Evolutionary conservation across 2,888 invertebrate genomes (phyloP).

Genomic region (Drosophila meridiana): DNA sequence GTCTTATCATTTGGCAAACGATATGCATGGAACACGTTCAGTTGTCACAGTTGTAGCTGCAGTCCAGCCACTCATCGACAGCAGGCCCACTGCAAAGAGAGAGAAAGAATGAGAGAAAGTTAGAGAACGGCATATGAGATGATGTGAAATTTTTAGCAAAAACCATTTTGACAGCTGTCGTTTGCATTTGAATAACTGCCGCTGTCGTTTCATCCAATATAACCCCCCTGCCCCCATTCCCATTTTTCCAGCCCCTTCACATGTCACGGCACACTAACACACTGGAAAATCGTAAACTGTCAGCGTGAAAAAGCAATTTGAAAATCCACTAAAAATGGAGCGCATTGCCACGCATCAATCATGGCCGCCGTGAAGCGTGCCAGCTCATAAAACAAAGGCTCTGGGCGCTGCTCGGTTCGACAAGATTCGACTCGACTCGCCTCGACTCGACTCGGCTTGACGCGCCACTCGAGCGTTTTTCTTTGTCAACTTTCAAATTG

Average conservation of each 20-base stretch:
- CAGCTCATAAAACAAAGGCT: conserved; percentile 72
- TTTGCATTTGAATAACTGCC: conserved; percentile 81
- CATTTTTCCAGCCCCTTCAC: neutral
- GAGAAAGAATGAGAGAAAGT: neutral
- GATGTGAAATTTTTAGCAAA: conserved; percentile 65
- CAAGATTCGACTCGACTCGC: neutral
- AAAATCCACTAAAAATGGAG: conserved; percentile 71
- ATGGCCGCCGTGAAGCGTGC: conserved; percentile 61
- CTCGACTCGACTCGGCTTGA: neutral
- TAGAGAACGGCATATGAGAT: neutral
- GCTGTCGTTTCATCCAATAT: conserved; percentile 45
- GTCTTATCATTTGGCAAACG: conserved; percentile 57
- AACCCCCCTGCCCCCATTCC: neutral
- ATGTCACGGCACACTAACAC: conserved; percentile 7
- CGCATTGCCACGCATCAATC: conserved; percentile 70
- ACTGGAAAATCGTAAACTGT: conserved; percentile 67
- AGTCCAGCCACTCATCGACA: conserved; percentile 54
- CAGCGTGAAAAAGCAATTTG: conserved; percentile 79
- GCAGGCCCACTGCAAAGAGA: conserved; percentile 43
- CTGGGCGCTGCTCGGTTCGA: neutral
- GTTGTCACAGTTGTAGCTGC: conserved; percentile 28
- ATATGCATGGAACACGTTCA: conserved; percentile 34
- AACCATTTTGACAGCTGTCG: conserved; percentile 79
- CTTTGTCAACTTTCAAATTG: conserved; percentile 75
- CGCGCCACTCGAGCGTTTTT: conserved; percentile 52